Conservation (phyloP, 2,113 vertebrate species). For the Mustelus asterias region DNA sequence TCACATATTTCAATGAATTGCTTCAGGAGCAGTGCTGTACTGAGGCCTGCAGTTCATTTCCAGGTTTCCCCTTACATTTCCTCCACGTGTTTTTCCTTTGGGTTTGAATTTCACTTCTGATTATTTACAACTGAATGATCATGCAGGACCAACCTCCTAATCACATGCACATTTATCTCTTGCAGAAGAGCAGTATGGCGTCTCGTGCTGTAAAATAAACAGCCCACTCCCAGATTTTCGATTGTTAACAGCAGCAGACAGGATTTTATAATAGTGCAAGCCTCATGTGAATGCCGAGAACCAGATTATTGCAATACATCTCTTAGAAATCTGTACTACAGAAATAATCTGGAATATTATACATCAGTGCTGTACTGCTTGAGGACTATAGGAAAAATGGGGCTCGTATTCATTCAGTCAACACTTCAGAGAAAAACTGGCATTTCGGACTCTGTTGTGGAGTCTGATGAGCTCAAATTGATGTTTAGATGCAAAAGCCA, state of each 20-base stretch:
- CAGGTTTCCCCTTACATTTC: slow-evolving; percentile 55
- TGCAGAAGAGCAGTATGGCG: background rate
- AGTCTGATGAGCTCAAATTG: background rate
- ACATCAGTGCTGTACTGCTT: background rate
- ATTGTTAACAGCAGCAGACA: slow-evolving; percentile 34
- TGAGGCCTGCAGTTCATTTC: slow-evolving; percentile 60
- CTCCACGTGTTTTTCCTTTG: slow-evolving; percentile 56
- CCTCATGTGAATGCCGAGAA: background rate
- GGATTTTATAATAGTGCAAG: background rate
- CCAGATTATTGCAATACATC: background rate
- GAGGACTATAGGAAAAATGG: background rate
- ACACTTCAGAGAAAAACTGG: background rate
- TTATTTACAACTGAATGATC: background rate
- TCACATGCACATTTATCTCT: slow-evolving; percentile 18
- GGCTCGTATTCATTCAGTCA: background rate
- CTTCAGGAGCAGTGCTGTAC: slow-evolving; percentile 13
- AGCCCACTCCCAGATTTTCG: background rate
- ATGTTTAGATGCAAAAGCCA: background rate
- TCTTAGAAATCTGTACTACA: background rate
- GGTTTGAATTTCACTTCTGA: slow-evolving; percentile 49
- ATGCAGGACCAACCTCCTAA: background rate
- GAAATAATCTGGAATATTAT: background rate
- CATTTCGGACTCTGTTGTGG: background rate
- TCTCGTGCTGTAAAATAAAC: background rate
- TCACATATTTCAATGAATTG: background rate